Evolutionary conservation across 1,140 invertebrate species (phyloP).

Genomic region (Popillia japonica): DNA sequence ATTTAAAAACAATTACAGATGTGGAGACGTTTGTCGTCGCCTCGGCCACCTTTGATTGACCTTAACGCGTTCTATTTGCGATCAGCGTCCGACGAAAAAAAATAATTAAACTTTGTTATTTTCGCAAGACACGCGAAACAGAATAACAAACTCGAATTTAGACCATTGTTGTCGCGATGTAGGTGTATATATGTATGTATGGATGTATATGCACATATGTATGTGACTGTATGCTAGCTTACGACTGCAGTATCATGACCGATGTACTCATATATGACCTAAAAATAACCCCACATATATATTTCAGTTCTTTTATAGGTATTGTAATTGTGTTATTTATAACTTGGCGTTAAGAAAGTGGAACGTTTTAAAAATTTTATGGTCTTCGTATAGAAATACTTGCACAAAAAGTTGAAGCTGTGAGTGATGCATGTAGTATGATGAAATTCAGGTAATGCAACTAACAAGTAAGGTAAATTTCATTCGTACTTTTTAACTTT

Average conservation of each 20-base stretch:
- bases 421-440: too few relatives aligned
- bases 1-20: conserved; percentile 19
- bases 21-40: conserved; percentile 8
- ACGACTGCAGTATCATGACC: background rate
- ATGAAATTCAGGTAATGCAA: too few relatives aligned
- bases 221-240: background rate
- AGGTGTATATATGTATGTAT: background rate
- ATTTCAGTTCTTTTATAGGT: background rate
- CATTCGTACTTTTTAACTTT: too few relatives aligned
- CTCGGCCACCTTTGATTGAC: conserved; percentile 17
- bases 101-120: conserved; percentile 20
- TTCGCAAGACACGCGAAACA: background rate
- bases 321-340: background rate
- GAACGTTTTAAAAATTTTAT: background rate
- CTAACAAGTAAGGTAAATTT: too few relatives aligned
- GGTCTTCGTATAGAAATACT: background rate
- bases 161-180: background rate
- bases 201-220: background rate
- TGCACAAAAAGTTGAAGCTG: too few relatives aligned
- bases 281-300: background rate
- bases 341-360: background rate
- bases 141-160: conserved; percentile 4
- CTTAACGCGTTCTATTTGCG: conserved; percentile 17
- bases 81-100: conserved; percentile 7
- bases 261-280: background rate